These are phyloP conservation scores for Hoplodrina blanda DNA, from an alignment of 2,888 invertebrate species.

Conservation along the genomic window DNA sequence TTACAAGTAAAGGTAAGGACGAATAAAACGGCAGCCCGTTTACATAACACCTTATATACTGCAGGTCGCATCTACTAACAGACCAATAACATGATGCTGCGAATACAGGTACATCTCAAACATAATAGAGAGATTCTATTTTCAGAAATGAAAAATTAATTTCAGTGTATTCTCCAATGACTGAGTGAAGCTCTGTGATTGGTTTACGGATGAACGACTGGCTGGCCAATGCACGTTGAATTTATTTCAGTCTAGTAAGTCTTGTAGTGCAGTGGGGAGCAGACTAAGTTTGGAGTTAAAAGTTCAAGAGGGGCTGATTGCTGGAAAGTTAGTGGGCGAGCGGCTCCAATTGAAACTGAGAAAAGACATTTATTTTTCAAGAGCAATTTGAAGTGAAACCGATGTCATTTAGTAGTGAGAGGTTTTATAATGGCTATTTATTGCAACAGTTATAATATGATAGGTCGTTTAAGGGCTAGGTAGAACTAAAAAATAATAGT, in stretches of 20 bases:
- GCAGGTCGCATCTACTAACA: not conserved
- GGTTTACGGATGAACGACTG: not conserved
- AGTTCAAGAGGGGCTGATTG: conserved; percentile 26
- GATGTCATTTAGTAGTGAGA: not conserved
- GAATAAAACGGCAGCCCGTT: not conserved
- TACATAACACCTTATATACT: not conserved
- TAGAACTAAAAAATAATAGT: too few relatives aligned
- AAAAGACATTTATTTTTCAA: conserved; percentile 15
- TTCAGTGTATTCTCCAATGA: conserved; percentile 27
- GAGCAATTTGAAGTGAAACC: not conserved
- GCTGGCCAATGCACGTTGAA: conserved; percentile 14
- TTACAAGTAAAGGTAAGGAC: not conserved
- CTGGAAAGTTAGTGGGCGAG: not conserved
- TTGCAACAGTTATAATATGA: not conserved
- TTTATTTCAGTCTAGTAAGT: conserved; percentile 1
- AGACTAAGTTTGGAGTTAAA: conserved; percentile 14
- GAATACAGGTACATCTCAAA: not conserved
- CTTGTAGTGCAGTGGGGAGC: conserved; percentile 7
- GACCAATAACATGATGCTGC: conserved; percentile 11
- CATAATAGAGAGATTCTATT: not conserved
- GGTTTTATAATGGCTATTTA: not conserved
- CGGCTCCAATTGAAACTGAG: conserved; percentile 2
- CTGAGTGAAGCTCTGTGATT: conserved; percentile 10
- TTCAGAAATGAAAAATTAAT: conserved; percentile 5
- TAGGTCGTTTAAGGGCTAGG: too few relatives aligned